Evolutionary conservation across 2,888 invertebrate species (phyloP).

Genomic region (Dermolepida albohirtum): DNA sequence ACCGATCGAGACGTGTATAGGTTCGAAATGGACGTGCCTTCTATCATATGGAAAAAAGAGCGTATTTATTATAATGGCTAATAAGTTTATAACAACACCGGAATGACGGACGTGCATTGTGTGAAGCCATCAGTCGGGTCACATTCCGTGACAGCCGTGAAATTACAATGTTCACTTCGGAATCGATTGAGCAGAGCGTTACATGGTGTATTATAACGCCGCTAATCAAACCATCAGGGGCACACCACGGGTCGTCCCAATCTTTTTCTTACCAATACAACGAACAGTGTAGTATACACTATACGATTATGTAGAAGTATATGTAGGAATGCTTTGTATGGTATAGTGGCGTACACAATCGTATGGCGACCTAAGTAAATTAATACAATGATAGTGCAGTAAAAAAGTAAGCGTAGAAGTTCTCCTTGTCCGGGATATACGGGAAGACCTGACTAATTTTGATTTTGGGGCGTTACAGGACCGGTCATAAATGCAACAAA

Average conservation of each 20-base stretch:
- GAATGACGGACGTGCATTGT: conserved; percentile 62
- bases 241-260: conserved; percentile 36
- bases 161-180: conserved; percentile 65
- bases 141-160: conserved; percentile 65
- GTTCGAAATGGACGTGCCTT: too few relatives aligned
- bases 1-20: background rate
- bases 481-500: too few relatives aligned
- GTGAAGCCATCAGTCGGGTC: conserved; percentile 61
- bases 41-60: conserved; percentile 1
- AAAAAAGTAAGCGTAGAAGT: conserved; percentile 48
- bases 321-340: conserved; percentile 14
- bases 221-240: conserved; percentile 42
- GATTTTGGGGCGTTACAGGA: too few relatives aligned
- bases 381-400: conserved; percentile 63
- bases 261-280: conserved; percentile 5
- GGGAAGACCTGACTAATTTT: too few relatives aligned
- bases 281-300: background rate
- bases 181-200: conserved; percentile 64
- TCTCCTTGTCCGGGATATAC: too few relatives aligned
- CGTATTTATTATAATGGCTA: conserved; percentile 56
- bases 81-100: conserved; percentile 60
- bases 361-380: conserved; percentile 58
- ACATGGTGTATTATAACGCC: conserved; percentile 60
- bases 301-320: conserved; percentile 3
- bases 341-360: conserved; percentile 29